Evolutionary conservation across 2,113 vertebrate genomes (phyloP), one percentile per base, ranked within the genome.

Genomic region (Conger conger): DNA sequence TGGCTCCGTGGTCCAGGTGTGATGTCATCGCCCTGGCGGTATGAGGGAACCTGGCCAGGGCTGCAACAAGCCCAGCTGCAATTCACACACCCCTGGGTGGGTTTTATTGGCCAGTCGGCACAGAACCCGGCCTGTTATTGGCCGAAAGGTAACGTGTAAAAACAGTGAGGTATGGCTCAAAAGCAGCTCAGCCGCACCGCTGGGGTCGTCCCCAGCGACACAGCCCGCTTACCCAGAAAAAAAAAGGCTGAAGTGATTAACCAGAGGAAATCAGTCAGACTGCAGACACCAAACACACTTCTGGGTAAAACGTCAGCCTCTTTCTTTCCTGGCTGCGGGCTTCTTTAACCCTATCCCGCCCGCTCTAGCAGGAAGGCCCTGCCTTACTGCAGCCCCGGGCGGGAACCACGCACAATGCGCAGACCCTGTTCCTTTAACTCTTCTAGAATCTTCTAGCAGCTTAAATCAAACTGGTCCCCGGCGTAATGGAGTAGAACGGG

Each of bases 261-360:
- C 38, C 87, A 83, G 81, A 85, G 82, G 87, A 86, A 83, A 85
- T 77, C 42, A 35, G 81, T 83, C 84, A 83, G 81, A 81, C 60
- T 80, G 76, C 68, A 76, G 81, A 54, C 81, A 53, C 40, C 82
- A 60, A 85, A 40, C 57, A 54, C 54, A 83, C 81, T 83, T 85
- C 82, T 87, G 87, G 82, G 81, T 85, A 87, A 87, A 82, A 83
- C 78, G 86, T 87, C 80, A 83, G 76, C 4, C 77, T 54, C 80
- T 84, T 82, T 27, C 57, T 79, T 77, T 57, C 15, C 84, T 85
- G 84, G 87, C 84, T 45, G 76, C 33, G 1, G 35, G 54, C 2
- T 13, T n/a, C 37, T 20, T 85, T 87, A 85, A 87, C 87, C 79
- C 84, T n/a, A 4, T 86, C 38, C 53, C 78, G 35, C 40, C 84